Evolutionary conservation across 2,888 invertebrate genomes (phyloP), one percentile per base, ranked within the genome.

Genomic region (Nomada goodeniana): DNA sequence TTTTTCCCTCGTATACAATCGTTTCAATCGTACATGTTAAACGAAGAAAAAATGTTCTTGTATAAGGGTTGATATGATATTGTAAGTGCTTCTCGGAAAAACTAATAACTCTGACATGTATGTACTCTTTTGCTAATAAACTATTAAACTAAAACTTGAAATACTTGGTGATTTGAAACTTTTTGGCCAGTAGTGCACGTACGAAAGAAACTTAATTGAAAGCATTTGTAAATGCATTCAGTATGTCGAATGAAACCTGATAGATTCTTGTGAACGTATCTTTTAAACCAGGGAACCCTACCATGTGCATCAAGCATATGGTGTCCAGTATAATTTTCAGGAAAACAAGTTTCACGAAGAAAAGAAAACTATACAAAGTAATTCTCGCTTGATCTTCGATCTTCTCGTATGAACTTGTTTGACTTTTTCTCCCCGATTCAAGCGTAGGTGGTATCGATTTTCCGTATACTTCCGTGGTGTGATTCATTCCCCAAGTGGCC

Each of bases 401-500:
- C n/a, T 44, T 20, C 23, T 13, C n/a, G 15, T 3, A 73, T 9
- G 47, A 75, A 29, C 20, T 50, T 26, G 52, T 4, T 53, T 15
- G 47, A 65, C 52, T 65, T 60, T 63, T 36, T 74, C 29, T 29
- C 23, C 63, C 52, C n/a, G n/a, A 52, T 60, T 65, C 36, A 44
- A 20, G 20, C 50, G 65, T 47, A 53, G 78, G 10, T 11, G 53
- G 53, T 90, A 91, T 91, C 86, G 91, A 90, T 91, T 88, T 89
- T 84, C 44, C 82, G 70, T 69, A 36, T 7, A 82, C 82, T 88
- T 84, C 82, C 80, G 80, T 79, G 1, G 86, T 82, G 85, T 90
- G 91, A 91, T 89, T 90, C 91, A 89, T 79, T 88, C 88, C 89
- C 86, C 84, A 76, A 84, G 86, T 85, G 84, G 80, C 83, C 72